Evolutionary conservation across 2,888 invertebrate genomes (phyloP).

Genomic region (Trichogramma dendrolimi): DNA sequence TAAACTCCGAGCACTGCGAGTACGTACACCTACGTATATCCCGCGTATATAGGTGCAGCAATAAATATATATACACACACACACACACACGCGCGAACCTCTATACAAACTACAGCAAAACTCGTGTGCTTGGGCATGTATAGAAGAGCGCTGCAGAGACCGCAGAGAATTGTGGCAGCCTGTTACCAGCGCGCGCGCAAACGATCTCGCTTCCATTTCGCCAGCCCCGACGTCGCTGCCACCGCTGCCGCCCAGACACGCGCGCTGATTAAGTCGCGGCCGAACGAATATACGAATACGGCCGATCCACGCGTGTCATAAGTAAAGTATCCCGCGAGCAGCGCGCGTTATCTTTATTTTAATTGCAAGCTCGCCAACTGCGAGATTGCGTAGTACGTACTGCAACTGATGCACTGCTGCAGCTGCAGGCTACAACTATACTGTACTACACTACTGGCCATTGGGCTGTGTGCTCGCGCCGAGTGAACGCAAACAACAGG

Average conservation of each 20-base stretch:
- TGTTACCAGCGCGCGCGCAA: neutral
- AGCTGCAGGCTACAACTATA: too few relatives aligned
- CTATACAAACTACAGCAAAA: too few relatives aligned
- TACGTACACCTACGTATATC: too few relatives aligned
- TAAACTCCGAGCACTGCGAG: too few relatives aligned
- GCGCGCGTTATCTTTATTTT: constrained; percentile 19
- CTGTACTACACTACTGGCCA: neutral
- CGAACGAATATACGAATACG: neutral
- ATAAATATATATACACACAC: too few relatives aligned
- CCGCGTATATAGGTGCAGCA: too few relatives aligned
- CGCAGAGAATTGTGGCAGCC: too few relatives aligned
- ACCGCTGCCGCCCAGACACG: too few relatives aligned
- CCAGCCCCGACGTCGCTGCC: neutral
- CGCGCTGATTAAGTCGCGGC: constrained; percentile 13
- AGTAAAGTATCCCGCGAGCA: constrained; percentile 17
- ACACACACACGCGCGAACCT: too few relatives aligned
- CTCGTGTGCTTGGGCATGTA: too few relatives aligned
- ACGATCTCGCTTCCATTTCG: neutral
- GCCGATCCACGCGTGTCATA: constrained; percentile 2
- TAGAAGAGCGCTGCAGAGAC: too few relatives aligned
- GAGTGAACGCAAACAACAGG: constrained; percentile 17
- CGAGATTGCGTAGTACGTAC: neutral
- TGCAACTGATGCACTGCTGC: too few relatives aligned
- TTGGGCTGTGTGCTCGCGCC: constrained; percentile 2
- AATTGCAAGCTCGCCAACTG: constrained; percentile 18